Evolutionary conservation across 2,888 invertebrate genomes (phyloP), one percentile per base, ranked within the genome.

Genomic region (Buathra laborator): DNA sequence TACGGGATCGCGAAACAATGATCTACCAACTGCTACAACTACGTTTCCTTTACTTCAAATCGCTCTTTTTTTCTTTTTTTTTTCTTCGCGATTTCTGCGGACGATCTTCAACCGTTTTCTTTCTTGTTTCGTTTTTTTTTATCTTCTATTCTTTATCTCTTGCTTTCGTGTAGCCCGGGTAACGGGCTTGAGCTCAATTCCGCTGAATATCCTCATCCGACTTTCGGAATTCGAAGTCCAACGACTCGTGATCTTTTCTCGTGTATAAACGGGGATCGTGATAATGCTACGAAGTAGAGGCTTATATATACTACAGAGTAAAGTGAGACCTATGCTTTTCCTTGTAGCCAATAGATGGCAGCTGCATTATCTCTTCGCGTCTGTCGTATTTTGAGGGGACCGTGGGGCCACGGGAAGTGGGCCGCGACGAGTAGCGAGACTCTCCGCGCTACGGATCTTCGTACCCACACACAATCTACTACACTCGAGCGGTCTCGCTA

Each of bases 261-360:
- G 48, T 62, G 67, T 66, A 32, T 43, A 29, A 43, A 76, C 43
- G 56, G 64, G 44, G 48, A 62, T 75, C 76, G 64, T 76, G 79
- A 83, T 79, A 64, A 29, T 56, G 71, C 56, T 85, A 75, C 74
- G 77, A 71, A 70, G 79, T 59, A 66, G 64, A 76, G 19, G 56
- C 67, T 78, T 68, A 43, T 68, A 32, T 6, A 7, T 62, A 62
- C 29, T 62, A 80, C 83, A 87, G 32, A 80, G 37, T 37, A 14
- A 46, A 44, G 89, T 86, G 88, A 88, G 87, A 81, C 66, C 88
- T 86, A 86, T 91, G 90, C 89, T 92, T 91, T 92, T 90, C 88
- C 87, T 89, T 88, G 87, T 76, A 68, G 83, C 92, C 94, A 90
- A 93, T 90, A 94, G 94, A 94, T 94, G 94, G 94, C 94, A 91